Base-by-base conservation (phyloP, 2,113 vertebrate species). In the Urocitellus parryii region DNA sequence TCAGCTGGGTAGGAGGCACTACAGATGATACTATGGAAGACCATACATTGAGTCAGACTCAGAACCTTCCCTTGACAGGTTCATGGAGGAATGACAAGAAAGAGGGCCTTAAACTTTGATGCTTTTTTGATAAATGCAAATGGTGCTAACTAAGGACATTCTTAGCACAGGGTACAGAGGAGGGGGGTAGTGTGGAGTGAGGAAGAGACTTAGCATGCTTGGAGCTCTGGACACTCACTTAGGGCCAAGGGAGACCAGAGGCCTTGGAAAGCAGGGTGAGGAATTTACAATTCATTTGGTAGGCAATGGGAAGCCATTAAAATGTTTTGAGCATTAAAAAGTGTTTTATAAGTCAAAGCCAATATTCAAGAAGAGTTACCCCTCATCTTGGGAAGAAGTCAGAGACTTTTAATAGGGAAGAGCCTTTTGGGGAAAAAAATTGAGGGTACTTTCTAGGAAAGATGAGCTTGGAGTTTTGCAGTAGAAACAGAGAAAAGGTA, bases 121-220 rank as follows among this genome's bases (percentile, higher is more conserved):
- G 8, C 10, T 63, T 27, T 68, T 45, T 16, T 29, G 70, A 87
- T 78, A 14, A 18, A 91, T 92, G 13, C 13, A 88, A 68, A 68
- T 12, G 14, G 29, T 83, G 58, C 39, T 17, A 4, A 17, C 9
- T 53, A 42, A 84, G 39, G 37, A 32, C 48, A 67, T 22, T 12
- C n/a, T 18, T 63, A 63, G 24, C 0, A 9, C n/a, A 68, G 18
- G 34, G 13, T 53, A 80, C 25, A 48, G 13, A 39, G 37, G 12
- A 63, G 27, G 0, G 11, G 56, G 24, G 10, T 2, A 20, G 20
- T 16, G 24, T 10, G 5, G 32, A 1, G 16, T 34, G 16, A 56
- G 39, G 14, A 84, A 34, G 34, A 58, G 42, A 56, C 22, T 1
- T 22, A 58, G 16, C 24, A 34, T 5, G 34, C 65, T 11, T 56